A percentile compares a stretch with the other conserved stretches of the same genome.
These are phyloP conservation scores for Anthopleura sola DNA, from an alignment of 64 coral and sea anemone genomes.

Conservation along the genomic window DNA sequence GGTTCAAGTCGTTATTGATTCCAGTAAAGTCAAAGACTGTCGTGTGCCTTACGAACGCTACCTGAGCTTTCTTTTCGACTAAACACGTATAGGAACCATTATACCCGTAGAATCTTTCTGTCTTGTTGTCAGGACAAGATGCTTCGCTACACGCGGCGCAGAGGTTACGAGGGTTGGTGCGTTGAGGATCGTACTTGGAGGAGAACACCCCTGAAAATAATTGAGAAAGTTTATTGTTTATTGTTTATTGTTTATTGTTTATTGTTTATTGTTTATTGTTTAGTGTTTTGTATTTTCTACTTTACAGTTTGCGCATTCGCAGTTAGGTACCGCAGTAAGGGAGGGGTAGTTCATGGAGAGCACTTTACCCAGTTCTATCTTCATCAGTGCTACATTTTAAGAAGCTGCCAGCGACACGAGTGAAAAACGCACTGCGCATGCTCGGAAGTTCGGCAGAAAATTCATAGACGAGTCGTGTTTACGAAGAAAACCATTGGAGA, in stretches of 20 bases:
- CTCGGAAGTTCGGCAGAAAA: no score
- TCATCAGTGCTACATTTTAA: no score
- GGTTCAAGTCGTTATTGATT: constrained; percentile 29
- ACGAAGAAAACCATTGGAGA: no score
- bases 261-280: no score
- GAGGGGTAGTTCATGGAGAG: no score
- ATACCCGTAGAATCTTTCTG: constrained; percentile 40
- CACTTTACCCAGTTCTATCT: no score
- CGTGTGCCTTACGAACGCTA: constrained; percentile 18
- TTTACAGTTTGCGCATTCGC: neutral
- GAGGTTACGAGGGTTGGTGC: neutral
- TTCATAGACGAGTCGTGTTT: no score
- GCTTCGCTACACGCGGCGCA: constrained; percentile 26
- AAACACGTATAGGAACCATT: constrained; percentile 37
- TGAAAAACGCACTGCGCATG: no score
- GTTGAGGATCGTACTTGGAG: neutral
- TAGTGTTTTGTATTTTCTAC: no score
- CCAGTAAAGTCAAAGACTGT: constrained; percentile 40
- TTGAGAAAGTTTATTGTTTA: neutral
- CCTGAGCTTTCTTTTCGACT: constrained; percentile 5
- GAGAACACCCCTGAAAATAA: neutral
- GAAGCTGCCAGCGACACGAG: no score
- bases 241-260: no score
- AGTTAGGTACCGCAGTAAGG: no score
- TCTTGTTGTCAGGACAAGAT: constrained; percentile 27